Conservation (phyloP, 2,888 invertebrate species). For the Cephus spinipes region DNA sequence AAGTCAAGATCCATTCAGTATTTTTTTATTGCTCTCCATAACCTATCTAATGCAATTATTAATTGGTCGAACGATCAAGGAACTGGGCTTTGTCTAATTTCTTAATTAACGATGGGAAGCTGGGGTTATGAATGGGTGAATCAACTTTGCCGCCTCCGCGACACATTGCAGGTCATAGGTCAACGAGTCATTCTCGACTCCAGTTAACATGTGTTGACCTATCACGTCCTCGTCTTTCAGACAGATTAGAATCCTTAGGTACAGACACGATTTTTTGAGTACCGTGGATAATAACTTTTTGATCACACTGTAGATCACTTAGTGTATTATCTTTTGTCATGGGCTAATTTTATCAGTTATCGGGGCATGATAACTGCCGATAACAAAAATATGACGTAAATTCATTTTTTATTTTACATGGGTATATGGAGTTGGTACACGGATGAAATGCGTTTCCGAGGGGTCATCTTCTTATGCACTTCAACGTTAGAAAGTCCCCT, state of each 20-base stretch:
- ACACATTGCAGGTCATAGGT: slow-evolving; percentile 55
- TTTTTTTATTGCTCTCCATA: not conserved
- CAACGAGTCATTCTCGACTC: slow-evolving; percentile 59
- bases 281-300: not conserved
- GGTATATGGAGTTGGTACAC: not conserved
- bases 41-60: not conserved
- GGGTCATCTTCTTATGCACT: not conserved
- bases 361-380: not conserved
- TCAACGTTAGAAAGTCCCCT: not conserved
- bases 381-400: not conserved
- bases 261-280: not conserved
- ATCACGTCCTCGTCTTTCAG: not conserved
- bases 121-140: slow-evolving; percentile 50
- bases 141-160: slow-evolving; percentile 47
- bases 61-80: not conserved
- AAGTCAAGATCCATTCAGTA: not conserved
- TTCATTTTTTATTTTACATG: not conserved
- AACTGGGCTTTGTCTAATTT: slow-evolving; percentile 28
- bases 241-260: not conserved
- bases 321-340: not conserved
- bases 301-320: not conserved
- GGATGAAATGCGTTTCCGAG: not conserved
- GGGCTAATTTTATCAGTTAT: not conserved
- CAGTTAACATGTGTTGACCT: slow-evolving; percentile 45
- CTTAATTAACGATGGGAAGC: slow-evolving; percentile 39